These are phyloP conservation scores for Dryas iulia DNA, from an alignment of 1,140 invertebrate species.

Conservation along the genomic window DNA sequence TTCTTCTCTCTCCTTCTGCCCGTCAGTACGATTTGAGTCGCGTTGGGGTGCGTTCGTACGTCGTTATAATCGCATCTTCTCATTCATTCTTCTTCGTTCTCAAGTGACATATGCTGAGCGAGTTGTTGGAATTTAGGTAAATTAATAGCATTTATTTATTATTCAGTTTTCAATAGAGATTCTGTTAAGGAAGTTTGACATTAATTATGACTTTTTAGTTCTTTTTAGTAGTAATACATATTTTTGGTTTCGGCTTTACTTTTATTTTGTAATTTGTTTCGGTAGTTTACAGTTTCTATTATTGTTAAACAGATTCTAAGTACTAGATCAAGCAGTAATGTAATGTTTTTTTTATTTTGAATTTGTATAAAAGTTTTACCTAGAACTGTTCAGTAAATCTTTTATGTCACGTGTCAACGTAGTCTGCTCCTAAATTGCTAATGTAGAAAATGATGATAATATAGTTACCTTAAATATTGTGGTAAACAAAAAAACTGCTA, in stretches of 20 bases:
- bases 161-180: neutral
- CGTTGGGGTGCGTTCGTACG: constrained; percentile 48
- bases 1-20: constrained; percentile 75
- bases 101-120: constrained; percentile 35
- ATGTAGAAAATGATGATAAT: neutral
- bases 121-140: neutral
- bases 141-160: neutral
- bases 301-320: neutral
- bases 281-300: neutral
- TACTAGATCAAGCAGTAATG: too few relatives aligned
- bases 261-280: neutral
- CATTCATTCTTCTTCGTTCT: constrained; percentile 63
- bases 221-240: neutral
- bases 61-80: constrained; percentile 54
- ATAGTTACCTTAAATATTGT: neutral
- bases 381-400: neutral
- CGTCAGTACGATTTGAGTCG: constrained; percentile 56
- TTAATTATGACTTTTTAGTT: neutral
- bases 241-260: neutral
- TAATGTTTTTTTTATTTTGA: too few relatives aligned
- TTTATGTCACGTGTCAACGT: neutral
- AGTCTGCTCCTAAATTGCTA: neutral
- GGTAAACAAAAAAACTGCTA: neutral
- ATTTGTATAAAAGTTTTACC: neutral
- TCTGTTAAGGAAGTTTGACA: neutral